phyloP scores from a whole-genome alignment of 2,888 invertebrate species.

The Anarsia innoxiella region DNA sequence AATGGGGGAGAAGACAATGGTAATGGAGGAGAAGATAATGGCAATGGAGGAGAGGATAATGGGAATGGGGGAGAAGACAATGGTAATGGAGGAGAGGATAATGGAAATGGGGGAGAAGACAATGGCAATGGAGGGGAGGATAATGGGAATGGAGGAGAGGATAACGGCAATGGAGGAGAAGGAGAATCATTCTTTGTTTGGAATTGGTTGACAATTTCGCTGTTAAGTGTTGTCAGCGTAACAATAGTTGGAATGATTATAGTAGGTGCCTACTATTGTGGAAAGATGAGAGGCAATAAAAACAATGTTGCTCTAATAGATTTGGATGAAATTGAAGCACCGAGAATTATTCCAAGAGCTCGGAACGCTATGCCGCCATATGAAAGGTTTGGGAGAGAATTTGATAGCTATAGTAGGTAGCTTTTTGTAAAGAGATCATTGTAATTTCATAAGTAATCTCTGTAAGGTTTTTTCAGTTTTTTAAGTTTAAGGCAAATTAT shows the following conservation, averaged over 20 bases:
- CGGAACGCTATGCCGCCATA: not conserved
- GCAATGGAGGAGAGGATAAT: not conserved
- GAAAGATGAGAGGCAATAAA: slow-evolving; percentile 19
- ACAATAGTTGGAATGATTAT: slow-evolving; percentile 20
- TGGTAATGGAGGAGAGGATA: not conserved
- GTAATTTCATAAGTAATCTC: too few species aligned
- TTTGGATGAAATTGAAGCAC: slow-evolving; percentile 21
- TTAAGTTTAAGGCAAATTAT: too few species aligned
- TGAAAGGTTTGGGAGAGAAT: slow-evolving; percentile 6
- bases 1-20: not conserved
- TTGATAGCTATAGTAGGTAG: too few species aligned
- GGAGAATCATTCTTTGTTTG: slow-evolving; percentile 18
- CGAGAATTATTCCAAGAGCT: slow-evolving; percentile 12
- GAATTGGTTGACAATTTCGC: slow-evolving; percentile 26
- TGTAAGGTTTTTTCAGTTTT: too few species aligned
- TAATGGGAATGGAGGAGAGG: not conserved
- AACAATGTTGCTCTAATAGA: slow-evolving; percentile 3
- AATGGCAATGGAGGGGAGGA: not conserved
- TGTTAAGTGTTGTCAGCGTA: slow-evolving; percentile 23
- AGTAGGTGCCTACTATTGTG: slow-evolving; percentile 28
- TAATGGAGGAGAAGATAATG: not conserved
- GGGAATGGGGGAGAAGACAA: not conserved
- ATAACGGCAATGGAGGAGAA: not conserved
- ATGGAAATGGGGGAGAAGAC: not conserved
- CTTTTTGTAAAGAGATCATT: too few species aligned